Percentiles rank a stretch among this genome's conserved stretches.
Conservation (phyloP, 2,797 vertebrate genomes). For the Taeniopygia guttata region DNA sequence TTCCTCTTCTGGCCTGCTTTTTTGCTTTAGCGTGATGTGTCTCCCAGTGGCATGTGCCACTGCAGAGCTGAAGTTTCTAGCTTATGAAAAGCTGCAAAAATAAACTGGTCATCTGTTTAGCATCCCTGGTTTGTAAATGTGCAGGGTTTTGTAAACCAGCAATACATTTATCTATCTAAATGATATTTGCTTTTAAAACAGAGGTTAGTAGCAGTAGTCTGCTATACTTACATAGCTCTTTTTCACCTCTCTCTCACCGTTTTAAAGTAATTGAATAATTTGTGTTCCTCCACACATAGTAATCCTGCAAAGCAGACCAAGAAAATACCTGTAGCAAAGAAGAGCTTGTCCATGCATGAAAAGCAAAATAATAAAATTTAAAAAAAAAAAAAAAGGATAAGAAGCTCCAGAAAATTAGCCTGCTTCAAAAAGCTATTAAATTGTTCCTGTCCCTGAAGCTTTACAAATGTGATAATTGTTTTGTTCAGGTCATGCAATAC, state of each 20-base stretch:
- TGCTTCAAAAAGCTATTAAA: conserved; percentile 71
- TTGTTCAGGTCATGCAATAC: conserved; percentile 62
- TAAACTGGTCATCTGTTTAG: neutral
- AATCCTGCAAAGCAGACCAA: conserved; percentile 52
- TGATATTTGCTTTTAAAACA: neutral
- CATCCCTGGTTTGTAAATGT: neutral
- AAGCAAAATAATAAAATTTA: conserved; percentile 40
- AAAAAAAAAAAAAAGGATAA: neutral
- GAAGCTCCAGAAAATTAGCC: conserved; percentile 70
- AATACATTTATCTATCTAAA: neutral
- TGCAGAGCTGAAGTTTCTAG: neutral
- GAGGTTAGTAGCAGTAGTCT: neutral
- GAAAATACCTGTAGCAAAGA: conserved; percentile 68
- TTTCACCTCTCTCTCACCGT: neutral
- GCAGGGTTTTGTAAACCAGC: neutral
- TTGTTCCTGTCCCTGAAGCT: conserved; percentile 70
- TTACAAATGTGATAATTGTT: conserved; percentile 74
- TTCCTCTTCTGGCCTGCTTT: neutral
- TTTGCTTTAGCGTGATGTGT: neutral
- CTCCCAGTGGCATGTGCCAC: neutral
- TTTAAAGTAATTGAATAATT: conserved; percentile 19
- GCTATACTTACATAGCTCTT: neutral
- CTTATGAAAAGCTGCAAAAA: conserved; percentile 4
- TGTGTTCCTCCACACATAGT: conserved; percentile 24
- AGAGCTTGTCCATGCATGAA: conserved; percentile 68